Base-by-base conservation (phyloP, 1,140 invertebrate genomes). In the Hyposmocoma kahamanoa region DNA sequence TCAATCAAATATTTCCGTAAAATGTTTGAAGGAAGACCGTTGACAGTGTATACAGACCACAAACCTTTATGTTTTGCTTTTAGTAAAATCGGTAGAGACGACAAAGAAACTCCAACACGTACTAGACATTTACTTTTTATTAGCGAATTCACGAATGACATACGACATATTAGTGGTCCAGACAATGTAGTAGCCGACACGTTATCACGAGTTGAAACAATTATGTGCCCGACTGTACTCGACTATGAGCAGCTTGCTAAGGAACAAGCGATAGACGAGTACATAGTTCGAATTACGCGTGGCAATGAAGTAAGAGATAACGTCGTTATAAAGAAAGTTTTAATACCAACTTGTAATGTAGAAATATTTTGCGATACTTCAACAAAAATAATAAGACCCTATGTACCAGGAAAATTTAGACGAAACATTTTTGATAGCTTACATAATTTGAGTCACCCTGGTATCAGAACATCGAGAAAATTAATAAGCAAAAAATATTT, bases 1-100 rank as follows among this genome's bases (percentile, higher is more conserved):
- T 60, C 71, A 0, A 45, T 86, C 17, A 55, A 67, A 53, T 45
- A 72, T 44, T 77, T 79, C 45, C 20, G 55, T 20, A 50, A 60
- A 42, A 47, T 71, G 38, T 11, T 70, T 8, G 72, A 72, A 50
- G 67, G 63, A 8, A 46, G 54, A 11, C 17, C 49, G 20, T 56
- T 74, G 28, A 47, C 24, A 0, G 60, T 80, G 4, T 66, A 41
- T 43, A 81, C 72, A 0, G 67, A 78, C 42, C 73, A 81, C 36
- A 75, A 75, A 57, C 71, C 73, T 13, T 44, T 79, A 5, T 55
- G 28, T 17, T 65, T 39, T 42, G 72, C 76, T 0, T 82, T 83
- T 48, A 34, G 24, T n/a, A 63, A 63, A 52, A 10, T 42, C 4
- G 13, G 11, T 22, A 51, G 28, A 28, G 46, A 44, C 20, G 38